Evolutionary conservation across 2,888 invertebrate genomes (phyloP), one percentile per base, ranked within the genome.

Genomic region (Hoplodrina blanda): DNA sequence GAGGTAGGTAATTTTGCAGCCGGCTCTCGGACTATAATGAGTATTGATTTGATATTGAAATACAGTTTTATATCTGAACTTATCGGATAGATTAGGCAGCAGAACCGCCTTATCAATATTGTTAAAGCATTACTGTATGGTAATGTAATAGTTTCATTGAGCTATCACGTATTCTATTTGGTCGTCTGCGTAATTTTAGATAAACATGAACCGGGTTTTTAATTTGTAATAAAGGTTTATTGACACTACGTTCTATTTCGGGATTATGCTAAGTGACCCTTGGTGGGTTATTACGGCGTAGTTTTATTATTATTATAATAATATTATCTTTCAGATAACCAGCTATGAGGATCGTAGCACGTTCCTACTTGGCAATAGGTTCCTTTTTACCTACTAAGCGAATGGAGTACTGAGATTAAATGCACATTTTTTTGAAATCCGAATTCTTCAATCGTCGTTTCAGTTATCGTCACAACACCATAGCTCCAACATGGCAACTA

Each of bases 31-130:
- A n/a, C n/a, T n/a, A 33, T 33, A 33, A 37, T 8, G 8, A 37
- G 37, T 37, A 8, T 37, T 1, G 37, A 50, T 54, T 56, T 37
- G 19, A 52, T 79, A 75, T 66, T 57, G 17, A 70, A 67, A 62
- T 53, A 78, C 46, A 41, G 33, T 71, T 64, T 63, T 56, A 71
- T 78, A 78, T 80, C 76, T 62, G 13, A 50, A 56, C 50, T 76
- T 78, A 79, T 79, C 79, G 53, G 56, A 69, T 63, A 69, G 15
- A 80, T 63, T 69, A 73, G 59, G 72, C 41, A 63, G 52, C 54
- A 33, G 53, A 72, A 69, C 49, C 19, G 33, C 17, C 61, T 76
- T 80, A 80, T 80, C 76, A 57, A 41, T 20, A 37, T 49, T 50
- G 33, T 63, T 60, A 33, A 17, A 59, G 64, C 20, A 72, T n/a